A percentile compares a stretch with the other conserved stretches of the same genome.
Conservation (phyloP, 2,113 vertebrate species). For the Leptobrachium ailaonicum region DNA sequence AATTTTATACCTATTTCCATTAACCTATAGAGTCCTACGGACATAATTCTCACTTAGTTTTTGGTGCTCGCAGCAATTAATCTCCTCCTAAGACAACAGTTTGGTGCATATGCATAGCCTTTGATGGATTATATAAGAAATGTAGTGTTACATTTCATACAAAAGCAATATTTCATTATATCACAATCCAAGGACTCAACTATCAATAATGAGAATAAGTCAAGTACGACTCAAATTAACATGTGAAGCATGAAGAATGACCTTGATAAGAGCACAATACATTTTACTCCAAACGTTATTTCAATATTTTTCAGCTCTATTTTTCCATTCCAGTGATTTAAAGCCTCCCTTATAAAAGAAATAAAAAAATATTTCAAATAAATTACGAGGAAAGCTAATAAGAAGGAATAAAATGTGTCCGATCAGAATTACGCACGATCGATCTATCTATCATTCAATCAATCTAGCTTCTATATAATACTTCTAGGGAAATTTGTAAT, state of each 20-base stretch:
- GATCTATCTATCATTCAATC: too few species aligned
- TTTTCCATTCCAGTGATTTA: conserved; percentile 11
- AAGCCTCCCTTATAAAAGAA: not conserved
- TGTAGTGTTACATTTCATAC: conserved; percentile 78
- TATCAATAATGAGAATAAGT: conserved; percentile 68
- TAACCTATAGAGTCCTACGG: conserved; percentile 42
- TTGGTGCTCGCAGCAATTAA: conserved; percentile 72
- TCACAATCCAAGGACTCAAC: conserved; percentile 63
- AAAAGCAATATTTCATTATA: conserved; percentile 78
- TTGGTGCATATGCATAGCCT: conserved; percentile 68
- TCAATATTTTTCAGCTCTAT: not conserved
- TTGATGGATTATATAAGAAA: conserved; percentile 83
- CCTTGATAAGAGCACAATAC: conserved; percentile 63
- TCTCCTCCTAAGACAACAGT: conserved; percentile 72
- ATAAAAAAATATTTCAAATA: too few species aligned
- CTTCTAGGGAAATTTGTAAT: too few species aligned
- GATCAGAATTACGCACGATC: too few species aligned
- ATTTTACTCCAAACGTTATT: conserved; percentile 40
- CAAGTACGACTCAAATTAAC: conserved; percentile 64
- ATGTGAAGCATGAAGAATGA: conserved; percentile 64
- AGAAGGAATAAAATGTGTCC: too few species aligned
- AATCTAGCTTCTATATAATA: too few species aligned
- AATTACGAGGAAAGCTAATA: too few species aligned
- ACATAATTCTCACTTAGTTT: conserved; percentile 59
- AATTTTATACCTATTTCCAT: conserved; percentile 50